These are phyloP conservation scores for Eupithecia inturbata DNA, from an alignment of 2,888 invertebrate genomes.

Conservation along the genomic window DNA sequence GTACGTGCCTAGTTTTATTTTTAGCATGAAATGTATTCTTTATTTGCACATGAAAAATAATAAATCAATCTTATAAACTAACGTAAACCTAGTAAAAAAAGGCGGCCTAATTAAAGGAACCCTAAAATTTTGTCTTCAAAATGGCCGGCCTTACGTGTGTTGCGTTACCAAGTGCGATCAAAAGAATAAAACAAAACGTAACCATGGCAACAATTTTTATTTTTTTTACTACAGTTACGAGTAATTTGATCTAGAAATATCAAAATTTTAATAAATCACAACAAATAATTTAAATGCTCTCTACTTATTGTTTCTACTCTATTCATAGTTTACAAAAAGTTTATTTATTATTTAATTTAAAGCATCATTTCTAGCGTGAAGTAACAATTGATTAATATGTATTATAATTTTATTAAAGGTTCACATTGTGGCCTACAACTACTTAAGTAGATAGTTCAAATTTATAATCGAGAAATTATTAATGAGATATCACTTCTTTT, in stretches of 20 bases:
- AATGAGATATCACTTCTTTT: slow-evolving; percentile 39
- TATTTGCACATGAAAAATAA: too few relatives aligned
- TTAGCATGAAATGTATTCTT: too few relatives aligned
- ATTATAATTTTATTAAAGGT: slow-evolving; percentile 13
- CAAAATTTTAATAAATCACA: slow-evolving; percentile 45
- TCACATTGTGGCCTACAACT: slow-evolving; percentile 26
- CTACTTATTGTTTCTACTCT: slow-evolving; percentile 40
- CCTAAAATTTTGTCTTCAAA: too few relatives aligned
- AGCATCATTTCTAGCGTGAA: slow-evolving; percentile 40
- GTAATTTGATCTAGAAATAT: slow-evolving; percentile 37
- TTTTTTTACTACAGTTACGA: slow-evolving; percentile 46
- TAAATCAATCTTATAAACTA: too few relatives aligned
- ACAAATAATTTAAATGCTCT: slow-evolving; percentile 52
- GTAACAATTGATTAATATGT: slow-evolving; percentile 21
- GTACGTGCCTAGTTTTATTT: too few relatives aligned
- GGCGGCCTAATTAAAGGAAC: too few relatives aligned
- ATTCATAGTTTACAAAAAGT: slow-evolving; percentile 18
- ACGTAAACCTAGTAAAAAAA: too few relatives aligned
- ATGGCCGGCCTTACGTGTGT: too few relatives aligned
- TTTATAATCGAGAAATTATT: slow-evolving; percentile 24
- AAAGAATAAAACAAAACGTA: slow-evolving; percentile 47
- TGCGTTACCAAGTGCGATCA: too few relatives aligned
- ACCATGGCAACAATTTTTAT: slow-evolving; percentile 65
- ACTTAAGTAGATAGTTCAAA: slow-evolving; percentile 21
- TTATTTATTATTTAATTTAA: slow-evolving; percentile 33